Base-by-base conservation (phyloP, 1,140 invertebrate species). In the Megalopta genalis region DNA sequence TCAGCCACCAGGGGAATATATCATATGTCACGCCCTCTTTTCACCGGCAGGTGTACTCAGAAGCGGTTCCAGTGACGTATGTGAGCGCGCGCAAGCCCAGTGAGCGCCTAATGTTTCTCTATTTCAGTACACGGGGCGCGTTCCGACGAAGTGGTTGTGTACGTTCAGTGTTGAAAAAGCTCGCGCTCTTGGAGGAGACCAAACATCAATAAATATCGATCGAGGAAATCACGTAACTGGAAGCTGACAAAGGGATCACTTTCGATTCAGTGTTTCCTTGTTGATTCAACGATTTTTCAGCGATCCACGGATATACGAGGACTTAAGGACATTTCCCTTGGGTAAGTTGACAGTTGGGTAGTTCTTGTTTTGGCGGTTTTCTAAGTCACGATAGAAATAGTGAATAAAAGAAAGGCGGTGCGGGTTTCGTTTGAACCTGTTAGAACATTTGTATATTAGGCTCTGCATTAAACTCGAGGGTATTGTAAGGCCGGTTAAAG, bases 71-170 rank as follows among this genome's bases (percentile, higher is more conserved):
- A 59, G 76, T 77, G 78, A 81, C 77, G 67, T 65, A 71, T 25
- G 59, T 18, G 9, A 52, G 54, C 54, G 7, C 65, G 32, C 64
- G 52, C 75, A 54, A 75, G 32, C 32, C 71, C 54, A n/a, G 21
- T 21, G 21, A 32, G 32, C 49, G 75, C 39, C 49, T 37, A 72
- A 72, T 37, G 69, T 21, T 54, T 71, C 27, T 62, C 64, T 42
- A 52, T 72, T 69, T 52, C 84, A 86, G 84, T 86, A 9, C 81
- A 62, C 66, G 49, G 83, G 84, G 83, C 68, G 75, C 70, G 49
- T 81, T 76, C 84, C 65, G 25, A 37, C 57, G 67, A 82, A 77
- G 57, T 69, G 73, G 83, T 75, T 60, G 52, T 32, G 39, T 37
- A 12, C 60, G 16, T 68, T 59, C n/a, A 62, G 59, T 68, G 39